Evolutionary conservation across 92 coral and sea anemone genomes (phyloP), one percentile per base, ranked within the genome.

Genomic region (Epizoanthus illoricatus): DNA sequence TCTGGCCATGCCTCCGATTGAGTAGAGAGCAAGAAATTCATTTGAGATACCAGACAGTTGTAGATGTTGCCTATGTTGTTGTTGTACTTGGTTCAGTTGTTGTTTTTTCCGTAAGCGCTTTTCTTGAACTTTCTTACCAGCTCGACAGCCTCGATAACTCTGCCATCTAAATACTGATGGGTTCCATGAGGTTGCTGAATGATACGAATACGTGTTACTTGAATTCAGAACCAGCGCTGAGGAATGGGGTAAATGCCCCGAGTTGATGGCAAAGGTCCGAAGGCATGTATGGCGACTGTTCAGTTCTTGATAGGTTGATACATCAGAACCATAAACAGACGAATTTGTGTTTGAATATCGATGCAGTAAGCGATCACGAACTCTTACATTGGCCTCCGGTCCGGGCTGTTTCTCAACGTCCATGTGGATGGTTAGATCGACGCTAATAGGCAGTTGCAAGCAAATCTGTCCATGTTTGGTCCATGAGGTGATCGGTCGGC

Each of bases 401-500:
- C 88, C 79, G 74, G 88, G 84, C 74, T 85, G 59, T 56, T 57
- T 78, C 59, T 85, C 84, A 12, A 79, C 84, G 67, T 85, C 58
- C 88, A 79, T 62, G 73, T 78, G 84, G 57, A 79, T 85, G 33
- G 88, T 79, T 62, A 75, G 59, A 74, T 85, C 88, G 15, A 85
- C 40, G 43, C 28, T 85, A 13, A 72, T 36, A 69, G 79, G 88
- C 70, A 84, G 23, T 10, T 60, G 81, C 76, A 84, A 62, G 68
- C 57, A 75, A 55, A 66, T 70, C 15, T 84, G 87, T 75, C 87
- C 71, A 55, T 73, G 84, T 85, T 85, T 76, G 65, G 56, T 47
- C 88, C 88, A 85, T 58, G 71, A 20, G 33, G 79, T 76, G 75
- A 85, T 85, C 74, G 88, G 52, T 80, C 80, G 73, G 81, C 81